Conservation (phyloP, 2,113 vertebrate species). For the Pangasianodon gigas region DNA sequence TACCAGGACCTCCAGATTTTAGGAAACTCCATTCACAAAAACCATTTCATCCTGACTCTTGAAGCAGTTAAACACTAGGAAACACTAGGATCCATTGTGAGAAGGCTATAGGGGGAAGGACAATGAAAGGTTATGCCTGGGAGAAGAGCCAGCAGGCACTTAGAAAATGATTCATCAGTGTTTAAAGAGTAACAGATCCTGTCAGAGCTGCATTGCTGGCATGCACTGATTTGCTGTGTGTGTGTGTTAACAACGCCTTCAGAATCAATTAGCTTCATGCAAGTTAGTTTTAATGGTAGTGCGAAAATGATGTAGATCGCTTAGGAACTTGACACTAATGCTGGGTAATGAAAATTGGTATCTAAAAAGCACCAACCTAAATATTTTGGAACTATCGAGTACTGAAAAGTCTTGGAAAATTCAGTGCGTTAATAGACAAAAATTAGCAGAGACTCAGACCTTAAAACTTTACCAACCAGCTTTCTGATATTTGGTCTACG, state of each 20-base stretch:
- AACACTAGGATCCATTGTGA: not conserved
- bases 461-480: not conserved
- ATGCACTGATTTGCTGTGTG: conserved; percentile 23
- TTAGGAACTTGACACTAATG: not conserved
- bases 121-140: conserved; percentile 37
- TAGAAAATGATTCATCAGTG: conserved; percentile 47
- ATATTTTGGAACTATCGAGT: not conserved
- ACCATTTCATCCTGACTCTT: not conserved
- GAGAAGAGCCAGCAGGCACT: conserved; percentile 49
- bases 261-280: conserved; percentile 24
- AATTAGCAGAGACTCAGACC: not conserved
- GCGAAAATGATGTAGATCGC: not conserved
- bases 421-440: not conserved
- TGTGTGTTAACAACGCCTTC: conserved; percentile 13
- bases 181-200: conserved; percentile 43
- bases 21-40: not conserved
- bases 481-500: not conserved
- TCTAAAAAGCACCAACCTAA: not conserved
- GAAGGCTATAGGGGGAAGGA: not conserved
- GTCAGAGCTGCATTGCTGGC: conserved; percentile 16
- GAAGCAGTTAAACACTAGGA: not conserved
- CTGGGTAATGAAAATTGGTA: not conserved
- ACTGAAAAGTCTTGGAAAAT: not conserved
- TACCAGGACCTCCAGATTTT: not conserved
- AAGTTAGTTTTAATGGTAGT: not conserved